Evolutionary conservation across 2,113 vertebrate species (phyloP).

Genomic region (Limnothrissa miodon): DNA sequence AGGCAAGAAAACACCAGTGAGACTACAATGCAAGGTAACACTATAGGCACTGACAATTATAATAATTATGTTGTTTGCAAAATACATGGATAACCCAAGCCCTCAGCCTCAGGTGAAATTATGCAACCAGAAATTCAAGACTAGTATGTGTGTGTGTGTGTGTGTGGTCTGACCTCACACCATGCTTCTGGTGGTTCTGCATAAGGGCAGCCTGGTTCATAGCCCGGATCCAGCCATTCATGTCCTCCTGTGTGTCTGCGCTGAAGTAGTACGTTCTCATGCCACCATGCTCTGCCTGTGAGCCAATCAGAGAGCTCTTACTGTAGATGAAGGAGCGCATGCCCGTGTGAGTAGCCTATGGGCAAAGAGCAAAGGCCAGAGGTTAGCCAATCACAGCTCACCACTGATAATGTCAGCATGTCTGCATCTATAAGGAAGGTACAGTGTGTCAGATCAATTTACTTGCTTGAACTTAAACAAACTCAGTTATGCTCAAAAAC

Average conservation of each 20-base stretch:
- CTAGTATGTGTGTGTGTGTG: constrained; percentile 19
- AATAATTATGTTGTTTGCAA: no score
- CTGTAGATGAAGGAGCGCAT: constrained; percentile 89
- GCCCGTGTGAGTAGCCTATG: constrained; percentile 86
- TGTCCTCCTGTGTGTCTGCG: constrained; percentile 91
- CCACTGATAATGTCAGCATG: not conserved
- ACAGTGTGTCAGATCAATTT: not conserved
- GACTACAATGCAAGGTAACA: not conserved
- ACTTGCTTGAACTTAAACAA: not conserved
- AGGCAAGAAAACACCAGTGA: not conserved
- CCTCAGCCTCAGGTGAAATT: not conserved
- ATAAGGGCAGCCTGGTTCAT: constrained; percentile 92
- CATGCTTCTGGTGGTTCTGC: constrained; percentile 68
- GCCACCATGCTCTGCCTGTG: constrained; percentile 85
- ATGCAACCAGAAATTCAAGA: no score
- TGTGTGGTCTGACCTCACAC: constrained; percentile 69
- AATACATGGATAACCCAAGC: not conserved
- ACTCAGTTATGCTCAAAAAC: not conserved
- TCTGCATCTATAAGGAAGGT: not conserved
- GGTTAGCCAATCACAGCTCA: not conserved
- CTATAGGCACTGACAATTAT: no score
- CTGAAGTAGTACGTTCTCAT: constrained; percentile 98
- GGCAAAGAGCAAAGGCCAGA: constrained; percentile 41
- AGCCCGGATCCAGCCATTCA: constrained; percentile 87
- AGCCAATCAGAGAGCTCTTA: constrained; percentile 82